Percentiles rank a stretch among this genome's conserved stretches.
These are phyloP conservation scores for Eupithecia inturbata DNA, from an alignment of 2,888 invertebrate genomes.

Conservation along the genomic window DNA sequence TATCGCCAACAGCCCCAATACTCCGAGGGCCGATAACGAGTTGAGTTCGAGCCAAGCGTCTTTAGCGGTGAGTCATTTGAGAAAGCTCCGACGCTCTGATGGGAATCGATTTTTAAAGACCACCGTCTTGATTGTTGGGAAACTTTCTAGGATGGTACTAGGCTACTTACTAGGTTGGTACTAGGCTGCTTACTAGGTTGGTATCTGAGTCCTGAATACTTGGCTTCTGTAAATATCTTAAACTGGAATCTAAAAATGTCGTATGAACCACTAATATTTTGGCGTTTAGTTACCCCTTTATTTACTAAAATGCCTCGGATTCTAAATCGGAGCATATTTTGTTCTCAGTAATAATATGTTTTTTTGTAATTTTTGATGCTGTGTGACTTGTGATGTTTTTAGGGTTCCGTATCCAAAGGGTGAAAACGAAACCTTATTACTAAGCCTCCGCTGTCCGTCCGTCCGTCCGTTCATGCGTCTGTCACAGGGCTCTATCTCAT, in stretches of 20 bases:
- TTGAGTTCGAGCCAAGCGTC: slow-evolving; percentile 41
- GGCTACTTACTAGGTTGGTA: too few species aligned
- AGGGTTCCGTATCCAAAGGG: too few species aligned
- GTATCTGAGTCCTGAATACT: neutral
- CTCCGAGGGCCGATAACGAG: slow-evolving; percentile 39
- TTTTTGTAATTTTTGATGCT: neutral
- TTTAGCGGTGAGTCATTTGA: slow-evolving; percentile 29
- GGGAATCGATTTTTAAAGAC: slow-evolving; percentile 14
- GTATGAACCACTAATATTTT: neutral
- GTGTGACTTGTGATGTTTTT: neutral
- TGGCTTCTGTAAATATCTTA: neutral
- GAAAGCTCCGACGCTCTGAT: slow-evolving; percentile 21
- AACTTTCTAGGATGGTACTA: slow-evolving; percentile 6
- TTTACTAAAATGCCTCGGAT: neutral
- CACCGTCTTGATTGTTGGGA: slow-evolving; percentile 2
- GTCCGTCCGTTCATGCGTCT: too few species aligned
- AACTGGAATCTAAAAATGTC: neutral
- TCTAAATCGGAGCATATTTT: neutral
- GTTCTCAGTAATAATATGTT: neutral
- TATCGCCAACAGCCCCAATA: slow-evolving; percentile 24
- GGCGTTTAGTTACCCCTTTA: neutral
- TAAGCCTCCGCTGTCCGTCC: too few species aligned
- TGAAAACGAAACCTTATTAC: too few species aligned
- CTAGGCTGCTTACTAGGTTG: too few species aligned
- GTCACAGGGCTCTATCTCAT: too few species aligned